phyloP scores from a whole-genome alignment of 92 coral and sea anemone species.

The Palythoa grandiflora region DNA sequence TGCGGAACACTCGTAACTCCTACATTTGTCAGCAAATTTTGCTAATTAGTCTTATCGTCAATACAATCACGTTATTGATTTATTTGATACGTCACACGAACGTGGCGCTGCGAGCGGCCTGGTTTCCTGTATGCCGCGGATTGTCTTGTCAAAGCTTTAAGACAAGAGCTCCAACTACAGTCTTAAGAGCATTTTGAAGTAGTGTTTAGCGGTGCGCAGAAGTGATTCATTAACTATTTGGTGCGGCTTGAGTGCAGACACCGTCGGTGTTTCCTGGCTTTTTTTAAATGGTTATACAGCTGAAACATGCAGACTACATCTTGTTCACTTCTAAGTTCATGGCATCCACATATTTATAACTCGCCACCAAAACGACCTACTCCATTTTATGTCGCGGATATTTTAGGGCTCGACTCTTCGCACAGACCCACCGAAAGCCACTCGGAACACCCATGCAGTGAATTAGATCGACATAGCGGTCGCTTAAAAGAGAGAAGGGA shows the following conservation, averaged over 20 bases:
- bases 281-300: constrained; percentile 14
- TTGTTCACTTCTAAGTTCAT: constrained; percentile 78
- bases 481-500: constrained; percentile 42
- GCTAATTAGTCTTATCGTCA: constrained; percentile 99
- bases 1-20: constrained; percentile 66
- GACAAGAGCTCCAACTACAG: constrained; percentile 20
- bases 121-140: constrained; percentile 70
- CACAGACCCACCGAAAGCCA: constrained; percentile 61
- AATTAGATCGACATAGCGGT: constrained; percentile 36
- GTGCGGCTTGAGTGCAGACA: not conserved
- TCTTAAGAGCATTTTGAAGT: constrained; percentile 37
- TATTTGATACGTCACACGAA: constrained; percentile 96
- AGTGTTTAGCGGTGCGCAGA: constrained; percentile 21
- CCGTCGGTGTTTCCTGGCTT: not conserved
- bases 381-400: constrained; percentile 95
- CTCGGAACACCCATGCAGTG: constrained; percentile 36
- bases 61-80: constrained; percentile 99
- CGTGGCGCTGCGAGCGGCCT: constrained; percentile 80
- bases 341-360: constrained; percentile 97
- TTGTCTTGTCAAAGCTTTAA: constrained; percentile 71
- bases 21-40: constrained; percentile 96
- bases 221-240: not conserved
- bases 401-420: constrained; percentile 86
- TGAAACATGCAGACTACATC: constrained; percentile 26
- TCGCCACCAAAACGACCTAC: constrained; percentile 93